Evolutionary conservation across 2,888 invertebrate genomes (phyloP).

Genomic region (Clusia tigrina): DNA sequence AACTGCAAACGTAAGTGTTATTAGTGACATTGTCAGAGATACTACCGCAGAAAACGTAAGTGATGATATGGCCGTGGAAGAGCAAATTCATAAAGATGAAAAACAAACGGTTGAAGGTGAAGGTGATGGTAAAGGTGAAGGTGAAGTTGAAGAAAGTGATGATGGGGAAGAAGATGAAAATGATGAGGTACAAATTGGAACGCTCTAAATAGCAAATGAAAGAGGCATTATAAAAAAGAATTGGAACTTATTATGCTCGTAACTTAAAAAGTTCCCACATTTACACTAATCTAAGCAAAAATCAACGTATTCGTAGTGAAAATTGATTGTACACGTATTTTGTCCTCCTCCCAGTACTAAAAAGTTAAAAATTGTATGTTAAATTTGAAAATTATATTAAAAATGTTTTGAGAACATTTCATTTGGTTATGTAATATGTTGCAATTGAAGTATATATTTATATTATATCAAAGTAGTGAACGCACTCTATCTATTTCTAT

Average conservation of each 20-base stretch:
- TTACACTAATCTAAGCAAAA: not conserved
- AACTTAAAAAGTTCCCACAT: not conserved
- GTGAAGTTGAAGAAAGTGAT: slow-evolving; percentile 31
- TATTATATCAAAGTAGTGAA: too few species aligned
- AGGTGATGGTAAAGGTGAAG: slow-evolving; percentile 17
- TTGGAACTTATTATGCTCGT: too few species aligned
- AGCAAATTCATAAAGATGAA: slow-evolving; percentile 25
- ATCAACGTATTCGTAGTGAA: not conserved
- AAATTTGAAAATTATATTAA: not conserved
- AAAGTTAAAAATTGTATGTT: not conserved
- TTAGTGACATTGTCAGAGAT: too few species aligned
- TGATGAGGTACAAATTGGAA: slow-evolving; percentile 65
- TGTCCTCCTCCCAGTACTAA: not conserved
- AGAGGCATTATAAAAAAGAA: not conserved
- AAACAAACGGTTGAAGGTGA: slow-evolving; percentile 35
- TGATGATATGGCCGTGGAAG: too few species aligned
- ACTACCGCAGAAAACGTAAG: too few species aligned
- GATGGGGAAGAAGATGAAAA: slow-evolving; percentile 52
- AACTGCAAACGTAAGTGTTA: too few species aligned
- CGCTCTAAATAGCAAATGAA: slow-evolving; percentile 49
- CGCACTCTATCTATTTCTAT: too few species aligned
- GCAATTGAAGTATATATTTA: not conserved
- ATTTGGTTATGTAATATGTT: not conserved
- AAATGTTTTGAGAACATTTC: not conserved
- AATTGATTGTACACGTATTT: slow-evolving; percentile 1